Percentiles rank a stretch among this genome's conserved stretches.
Evolutionary conservation across 2,888 invertebrate species (phyloP).

Genomic region (Pyrrhia umbra): DNA sequence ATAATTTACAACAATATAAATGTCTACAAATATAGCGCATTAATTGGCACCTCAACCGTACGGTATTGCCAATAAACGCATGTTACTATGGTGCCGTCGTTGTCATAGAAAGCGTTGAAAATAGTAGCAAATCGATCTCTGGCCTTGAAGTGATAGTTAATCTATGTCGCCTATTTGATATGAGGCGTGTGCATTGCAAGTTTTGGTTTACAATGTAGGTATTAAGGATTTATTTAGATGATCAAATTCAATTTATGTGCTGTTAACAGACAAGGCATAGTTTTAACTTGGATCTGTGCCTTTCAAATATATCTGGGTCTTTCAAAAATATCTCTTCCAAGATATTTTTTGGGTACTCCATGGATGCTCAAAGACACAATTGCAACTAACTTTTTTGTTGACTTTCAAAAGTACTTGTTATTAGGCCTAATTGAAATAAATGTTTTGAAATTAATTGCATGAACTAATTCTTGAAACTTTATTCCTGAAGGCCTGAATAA

Average conservation of each 20-base stretch:
- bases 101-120: slow-evolving; percentile 14
- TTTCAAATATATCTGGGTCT: too few relatives aligned
- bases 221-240: background rate
- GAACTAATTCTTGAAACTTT: too few relatives aligned
- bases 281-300: too few relatives aligned
- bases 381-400: too few relatives aligned
- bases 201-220: background rate
- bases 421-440: too few relatives aligned
- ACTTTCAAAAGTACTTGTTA: too few relatives aligned
- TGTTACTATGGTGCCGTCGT: slow-evolving; percentile 15
- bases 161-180: background rate
- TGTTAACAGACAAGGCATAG: background rate
- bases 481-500: too few relatives aligned
- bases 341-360: too few relatives aligned
- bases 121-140: slow-evolving; percentile 26
- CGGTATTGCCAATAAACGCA: slow-evolving; percentile 41
- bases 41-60: slow-evolving; percentile 30
- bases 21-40: slow-evolving; percentile 6
- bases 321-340: too few relatives aligned
- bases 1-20: slow-evolving; percentile 1
- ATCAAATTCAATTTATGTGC: background rate
- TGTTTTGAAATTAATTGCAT: too few relatives aligned
- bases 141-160: slow-evolving; percentile 3
- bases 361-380: too few relatives aligned
- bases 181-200: background rate